Evolutionary conservation across 2,113 vertebrate genomes (phyloP).

Genomic region (Nothobranchius kuhntae): DNA sequence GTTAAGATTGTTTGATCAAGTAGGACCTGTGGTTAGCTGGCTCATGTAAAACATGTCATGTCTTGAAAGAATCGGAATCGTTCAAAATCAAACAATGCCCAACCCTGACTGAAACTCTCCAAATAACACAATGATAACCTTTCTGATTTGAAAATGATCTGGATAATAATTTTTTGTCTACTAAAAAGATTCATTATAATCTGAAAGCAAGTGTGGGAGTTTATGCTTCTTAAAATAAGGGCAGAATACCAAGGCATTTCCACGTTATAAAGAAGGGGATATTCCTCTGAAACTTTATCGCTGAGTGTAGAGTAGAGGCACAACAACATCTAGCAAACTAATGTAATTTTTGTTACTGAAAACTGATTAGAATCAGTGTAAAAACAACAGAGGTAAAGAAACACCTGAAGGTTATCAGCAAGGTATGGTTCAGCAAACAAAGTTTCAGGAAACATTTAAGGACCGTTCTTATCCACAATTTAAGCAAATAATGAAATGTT

Average conservation of each 20-base stretch:
- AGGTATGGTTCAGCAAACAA: conserved; percentile 45
- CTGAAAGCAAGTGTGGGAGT: background rate
- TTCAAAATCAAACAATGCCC: no score
- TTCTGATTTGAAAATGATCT: no score
- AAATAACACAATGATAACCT: no score
- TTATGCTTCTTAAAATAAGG: background rate
- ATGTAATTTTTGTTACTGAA: conserved; percentile 2
- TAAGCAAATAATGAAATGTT: conserved; percentile 63
- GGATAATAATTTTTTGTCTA: no score
- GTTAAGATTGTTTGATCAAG: no score
- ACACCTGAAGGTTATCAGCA: conserved; percentile 51
- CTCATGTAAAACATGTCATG: no score
- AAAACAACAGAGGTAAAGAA: conserved; percentile 19
- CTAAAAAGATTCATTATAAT: no score
- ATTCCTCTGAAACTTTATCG: background rate
- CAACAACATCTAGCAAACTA: background rate
- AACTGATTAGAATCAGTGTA: conserved; percentile 11
- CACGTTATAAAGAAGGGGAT: background rate
- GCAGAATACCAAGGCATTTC: background rate
- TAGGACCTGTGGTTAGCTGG: no score
- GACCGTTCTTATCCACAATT: conserved; percentile 51
- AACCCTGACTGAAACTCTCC: background rate
- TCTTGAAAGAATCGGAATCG: no score
- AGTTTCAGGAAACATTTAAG: conserved; percentile 57
- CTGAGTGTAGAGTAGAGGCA: background rate